These are phyloP conservation scores for Cylas formicarius DNA, from an alignment of 1,140 invertebrate genomes.

Conservation along the genomic window DNA sequence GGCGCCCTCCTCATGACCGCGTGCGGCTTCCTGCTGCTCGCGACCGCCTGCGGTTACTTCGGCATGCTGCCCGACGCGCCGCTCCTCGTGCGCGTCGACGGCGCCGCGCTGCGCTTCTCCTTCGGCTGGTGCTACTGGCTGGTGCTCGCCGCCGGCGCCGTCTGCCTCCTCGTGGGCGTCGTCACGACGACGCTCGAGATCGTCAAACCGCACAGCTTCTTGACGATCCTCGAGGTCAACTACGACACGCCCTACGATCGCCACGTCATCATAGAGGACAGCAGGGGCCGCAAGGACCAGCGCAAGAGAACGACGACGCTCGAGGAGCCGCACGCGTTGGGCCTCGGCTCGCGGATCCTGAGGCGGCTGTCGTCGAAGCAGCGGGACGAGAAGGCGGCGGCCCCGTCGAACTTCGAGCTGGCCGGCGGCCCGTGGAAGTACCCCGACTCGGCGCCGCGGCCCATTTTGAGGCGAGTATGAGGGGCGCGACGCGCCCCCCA, in stretches of 20 bases:
- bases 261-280: constrained; percentile 86
- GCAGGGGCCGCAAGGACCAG: constrained; percentile 63
- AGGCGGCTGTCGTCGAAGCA: constrained; percentile 35
- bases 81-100: constrained; percentile 77
- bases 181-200: constrained; percentile 75
- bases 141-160: constrained; percentile 70
- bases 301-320: constrained; percentile 54
- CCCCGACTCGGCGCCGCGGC: neutral
- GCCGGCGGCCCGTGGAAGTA: constrained; percentile 8
- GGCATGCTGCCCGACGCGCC: constrained; percentile 72
- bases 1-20: constrained; percentile 83
- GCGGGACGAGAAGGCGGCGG: constrained; percentile 13
- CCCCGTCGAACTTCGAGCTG: constrained; percentile 12
- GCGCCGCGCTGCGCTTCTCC: constrained; percentile 67
- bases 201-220: constrained; percentile 84
- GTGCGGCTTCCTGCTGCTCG: constrained; percentile 68
- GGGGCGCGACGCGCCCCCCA: no score
- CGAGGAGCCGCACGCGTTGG: constrained; percentile 52
- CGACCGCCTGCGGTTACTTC: constrained; percentile 77
- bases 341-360: constrained; percentile 54
- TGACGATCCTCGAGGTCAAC: constrained; percentile 86
- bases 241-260: constrained; percentile 90
- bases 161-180: constrained; percentile 66
- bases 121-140: constrained; percentile 94
- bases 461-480: constrained; percentile 4